Base-by-base conservation (phyloP, 2,888 invertebrate species). In the Euzophera pinguis region DNA sequence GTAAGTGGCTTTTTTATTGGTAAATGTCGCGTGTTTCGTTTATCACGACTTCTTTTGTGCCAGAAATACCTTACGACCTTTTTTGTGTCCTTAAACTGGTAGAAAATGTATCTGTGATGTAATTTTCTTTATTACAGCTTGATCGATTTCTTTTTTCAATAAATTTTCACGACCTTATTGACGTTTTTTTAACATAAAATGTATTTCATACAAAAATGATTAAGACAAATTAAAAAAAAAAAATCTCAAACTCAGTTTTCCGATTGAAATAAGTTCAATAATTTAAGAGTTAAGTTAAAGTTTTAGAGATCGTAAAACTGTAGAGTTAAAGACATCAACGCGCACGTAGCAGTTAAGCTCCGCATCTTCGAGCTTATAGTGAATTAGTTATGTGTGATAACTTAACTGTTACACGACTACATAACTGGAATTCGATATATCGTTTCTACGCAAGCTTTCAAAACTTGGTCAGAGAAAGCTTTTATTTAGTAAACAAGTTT, bases 301-400 rank as follows among this genome's bases (percentile, higher is more conserved):
- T 12, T 22, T n/a, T 43, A 29, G 12, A 8, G 1, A 29, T 14
- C 14, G 14, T 6, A 45, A 45, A 45, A 29, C 32, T 14, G 32
- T 32, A 10, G 10, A 14, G 16, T 12, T 45, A 34, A 75, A 78
- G 79, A 80, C 71, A 67, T 80, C 73, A 68, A 81, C 81, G 81
- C 72, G 73, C 59, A 2, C 39, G 39, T 16, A 29, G 29, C 16
- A 13, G 14, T 55, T 22, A 35, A 22, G 27, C 13, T 29, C 5
- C 9, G 5, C n/a, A 16, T 9, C 9, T 49, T 16, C 17, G 17
- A 22, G 42, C 42, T 43, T 12, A 22, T 27, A 27, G 41, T 27
- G 13, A 27, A 45, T 45, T 32, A 32, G 34, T 34, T 45, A 27
- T 22, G 10, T 32, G 32, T 10, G 12, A 29, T 53, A 52, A 50